These are phyloP conservation scores for Zaprionus inermis DNA, from an alignment of 1,140 invertebrate genomes.

Conservation along the genomic window DNA sequence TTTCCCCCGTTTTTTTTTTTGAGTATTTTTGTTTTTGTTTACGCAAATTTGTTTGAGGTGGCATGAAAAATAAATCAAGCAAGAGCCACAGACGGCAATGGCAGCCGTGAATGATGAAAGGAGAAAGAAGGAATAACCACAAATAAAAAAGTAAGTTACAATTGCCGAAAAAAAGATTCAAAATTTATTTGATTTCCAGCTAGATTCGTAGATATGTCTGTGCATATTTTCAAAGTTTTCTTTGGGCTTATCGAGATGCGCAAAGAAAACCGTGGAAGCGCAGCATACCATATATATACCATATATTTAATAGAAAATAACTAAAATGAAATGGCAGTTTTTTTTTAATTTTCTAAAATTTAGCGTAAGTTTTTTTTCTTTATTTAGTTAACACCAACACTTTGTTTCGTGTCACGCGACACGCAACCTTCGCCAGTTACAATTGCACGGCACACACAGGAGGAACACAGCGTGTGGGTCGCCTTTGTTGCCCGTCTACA, in stretches of 20 bases:
- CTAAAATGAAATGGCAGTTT: not conserved
- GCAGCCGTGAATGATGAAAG: not conserved
- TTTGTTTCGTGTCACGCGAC: constrained; percentile 9
- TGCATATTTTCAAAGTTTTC: not conserved
- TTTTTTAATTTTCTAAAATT: not conserved
- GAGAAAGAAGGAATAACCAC: constrained; percentile 26
- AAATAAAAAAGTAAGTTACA: constrained; percentile 35
- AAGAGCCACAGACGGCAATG: not conserved
- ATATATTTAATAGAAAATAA: not conserved
- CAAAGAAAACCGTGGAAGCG: not conserved
- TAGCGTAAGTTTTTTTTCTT: not conserved
- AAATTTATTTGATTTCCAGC: constrained; percentile 42
- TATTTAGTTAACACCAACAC: not conserved
- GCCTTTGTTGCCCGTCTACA: constrained; percentile 49
- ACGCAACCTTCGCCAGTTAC: constrained; percentile 13
- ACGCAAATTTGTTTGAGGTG: constrained; percentile 66
- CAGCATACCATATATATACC: not conserved
- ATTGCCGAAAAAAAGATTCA: constrained; percentile 23
- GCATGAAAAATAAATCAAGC: constrained; percentile 52
- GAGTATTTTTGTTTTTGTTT: constrained; percentile 39
- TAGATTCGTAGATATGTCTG: constrained; percentile 2
- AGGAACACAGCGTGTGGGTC: constrained; percentile 21
- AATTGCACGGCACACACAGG: constrained; percentile 22
- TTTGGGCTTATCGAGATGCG: not conserved
- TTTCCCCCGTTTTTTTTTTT: constrained; percentile 40